phyloP scores from a whole-genome alignment of 1,140 invertebrate species.

The Drosophila bocqueti region DNA sequence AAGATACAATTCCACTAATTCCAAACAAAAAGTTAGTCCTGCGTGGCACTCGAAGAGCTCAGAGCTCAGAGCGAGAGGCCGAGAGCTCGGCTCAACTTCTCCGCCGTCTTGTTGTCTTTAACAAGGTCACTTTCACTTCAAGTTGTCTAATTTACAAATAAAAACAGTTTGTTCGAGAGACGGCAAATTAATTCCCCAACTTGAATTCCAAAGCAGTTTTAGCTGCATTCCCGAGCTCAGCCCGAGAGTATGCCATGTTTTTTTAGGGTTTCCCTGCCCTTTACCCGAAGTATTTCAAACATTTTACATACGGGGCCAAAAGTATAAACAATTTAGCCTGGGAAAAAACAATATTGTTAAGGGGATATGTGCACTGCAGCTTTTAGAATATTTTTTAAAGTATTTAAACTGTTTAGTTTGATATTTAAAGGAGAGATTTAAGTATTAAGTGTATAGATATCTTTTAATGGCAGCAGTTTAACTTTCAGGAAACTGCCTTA shows the following conservation, averaged over 20 bases:
- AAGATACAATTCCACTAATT: constrained; percentile 82
- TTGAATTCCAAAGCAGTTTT: constrained; percentile 18
- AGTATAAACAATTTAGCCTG: constrained; percentile 9
- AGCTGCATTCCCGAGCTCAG: constrained; percentile 18
- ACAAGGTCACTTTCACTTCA: constrained; percentile 38
- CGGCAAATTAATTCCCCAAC: constrained; percentile 27
- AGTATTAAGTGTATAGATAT: background rate
- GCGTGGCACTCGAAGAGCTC: constrained; percentile 66
- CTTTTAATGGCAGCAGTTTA: background rate
- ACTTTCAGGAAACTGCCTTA: background rate
- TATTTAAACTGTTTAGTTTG: background rate
- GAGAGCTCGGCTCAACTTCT: constrained; percentile 23
- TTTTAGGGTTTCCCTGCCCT: constrained; percentile 13
- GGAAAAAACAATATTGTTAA: constrained; percentile 7
- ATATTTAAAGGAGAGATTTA: background rate
- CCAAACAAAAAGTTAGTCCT: constrained; percentile 80
- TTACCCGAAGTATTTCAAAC: constrained; percentile 11
- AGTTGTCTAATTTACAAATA: constrained; percentile 53
- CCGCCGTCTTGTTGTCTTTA: constrained; percentile 31
- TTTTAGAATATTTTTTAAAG: background rate
- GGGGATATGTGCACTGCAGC: background rate
- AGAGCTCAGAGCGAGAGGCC: background rate
- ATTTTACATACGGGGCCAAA: constrained; percentile 10
- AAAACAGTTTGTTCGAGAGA: constrained; percentile 42
- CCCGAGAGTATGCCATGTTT: constrained; percentile 50